Evolutionary conservation across 2,113 vertebrate species (phyloP), one percentile per base, ranked within the genome.

Genomic region (Psittacula cyanocephala): DNA sequence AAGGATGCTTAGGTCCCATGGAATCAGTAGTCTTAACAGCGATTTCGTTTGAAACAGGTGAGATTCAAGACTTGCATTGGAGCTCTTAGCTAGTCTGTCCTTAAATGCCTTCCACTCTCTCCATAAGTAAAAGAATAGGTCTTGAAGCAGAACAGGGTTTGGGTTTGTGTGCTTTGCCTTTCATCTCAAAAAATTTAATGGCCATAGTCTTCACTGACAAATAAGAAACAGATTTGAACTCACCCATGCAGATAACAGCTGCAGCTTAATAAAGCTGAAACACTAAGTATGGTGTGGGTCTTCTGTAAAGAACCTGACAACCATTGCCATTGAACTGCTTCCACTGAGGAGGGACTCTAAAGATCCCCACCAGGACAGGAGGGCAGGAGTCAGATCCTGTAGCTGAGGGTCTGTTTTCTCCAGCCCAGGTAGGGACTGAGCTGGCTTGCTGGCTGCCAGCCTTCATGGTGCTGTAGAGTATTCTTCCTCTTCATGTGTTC

Each of bases 161-260:
- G 16, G 6, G 17, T n/a, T 37, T 75, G n/a, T 19, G 24, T 65
- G 24, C 72, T 93, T 81, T 68, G 52, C 12, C 89, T 82, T 91
- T 64, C 57, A 47, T 24, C 27, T 78, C 0, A 0, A 94, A 80
- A 91, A 84, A 67, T 7, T 1, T 33, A 81, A 49, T 0, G 2
- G 27, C 24, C 19, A 11, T 80, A 53, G 19, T 5, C 3, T 46
- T 91, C 25, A 31, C 24, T 44, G 57, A 72, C 24, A 85, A 62
- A 71, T 89, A 10, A 52, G 62, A 7, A 29, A 63, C 14, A 41
- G 24, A 41, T 55, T 4, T 8, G 3, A 92, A 79, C 49, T 15
- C n/a, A 57, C 25, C 7, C 13, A 31, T 17, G 20, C 84, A 86
- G 39, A 9, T 31, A 70, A 67, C 2, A 2, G 28, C 57, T 55